These are phyloP conservation scores for Drosophila mayri DNA, from an alignment of 1,140 invertebrate species.

Conservation along the genomic window DNA sequence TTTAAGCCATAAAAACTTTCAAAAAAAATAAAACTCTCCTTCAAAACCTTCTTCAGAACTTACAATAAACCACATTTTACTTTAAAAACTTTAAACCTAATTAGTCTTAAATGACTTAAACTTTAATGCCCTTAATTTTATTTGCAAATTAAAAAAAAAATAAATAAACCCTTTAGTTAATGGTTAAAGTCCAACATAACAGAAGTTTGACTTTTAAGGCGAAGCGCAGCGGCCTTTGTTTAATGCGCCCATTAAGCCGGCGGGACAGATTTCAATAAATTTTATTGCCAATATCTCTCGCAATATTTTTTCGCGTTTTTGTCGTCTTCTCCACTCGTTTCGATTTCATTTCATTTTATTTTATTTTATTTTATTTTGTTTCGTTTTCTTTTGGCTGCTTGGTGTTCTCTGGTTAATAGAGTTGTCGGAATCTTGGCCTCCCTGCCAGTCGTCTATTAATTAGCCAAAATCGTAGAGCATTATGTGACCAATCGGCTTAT, in stretches of 20 bases:
- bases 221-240: constrained; percentile 42
- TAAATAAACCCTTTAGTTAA: constrained; percentile 1
- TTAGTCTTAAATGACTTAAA: background rate
- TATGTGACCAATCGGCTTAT: constrained; percentile 48
- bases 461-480: constrained; percentile 38
- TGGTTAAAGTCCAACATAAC: background rate
- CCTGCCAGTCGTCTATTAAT: constrained; percentile 50
- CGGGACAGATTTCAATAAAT: constrained; percentile 72
- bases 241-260: constrained; percentile 75
- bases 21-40: rapidly evolving
- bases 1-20: too few relatives aligned
- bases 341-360: constrained; percentile 43
- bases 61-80: background rate
- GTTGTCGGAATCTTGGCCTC: constrained; percentile 41
- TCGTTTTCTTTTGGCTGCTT: constrained; percentile 32
- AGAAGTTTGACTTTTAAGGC: constrained; percentile 14
- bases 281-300: constrained; percentile 74
- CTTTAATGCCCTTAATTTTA: background rate
- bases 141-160: background rate
- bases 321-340: constrained; percentile 28
- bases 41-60: background rate
- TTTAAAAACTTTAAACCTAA: background rate
- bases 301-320: constrained; percentile 51
- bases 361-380: constrained; percentile 56
- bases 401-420: constrained; percentile 58